These are phyloP conservation scores for Sorex araneus DNA, from an alignment of 2,113 vertebrate genomes.

Conservation along the genomic window DNA sequence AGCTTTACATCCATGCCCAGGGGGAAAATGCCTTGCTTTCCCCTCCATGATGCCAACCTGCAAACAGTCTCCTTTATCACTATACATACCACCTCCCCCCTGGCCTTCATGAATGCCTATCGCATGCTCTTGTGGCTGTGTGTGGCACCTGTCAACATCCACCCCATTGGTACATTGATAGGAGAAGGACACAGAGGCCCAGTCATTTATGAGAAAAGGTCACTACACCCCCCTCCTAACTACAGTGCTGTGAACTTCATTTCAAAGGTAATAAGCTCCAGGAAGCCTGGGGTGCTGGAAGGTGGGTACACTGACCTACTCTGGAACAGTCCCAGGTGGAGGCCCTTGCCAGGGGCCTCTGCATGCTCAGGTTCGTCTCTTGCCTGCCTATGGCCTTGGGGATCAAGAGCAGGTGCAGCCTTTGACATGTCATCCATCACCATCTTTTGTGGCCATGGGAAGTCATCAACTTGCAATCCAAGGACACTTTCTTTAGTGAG, in stretches of 20 bases:
- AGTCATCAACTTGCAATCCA: background rate
- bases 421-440: accelerated
- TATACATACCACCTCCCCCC: background rate
- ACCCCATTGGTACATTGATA: accelerated
- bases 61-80: background rate
- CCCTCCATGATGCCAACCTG: background rate
- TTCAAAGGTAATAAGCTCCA: background rate
- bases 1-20: background rate
- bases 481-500: background rate
- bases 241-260: too few relatives aligned
- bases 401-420: background rate
- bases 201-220: background rate
- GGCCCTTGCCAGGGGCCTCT: background rate
- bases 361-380: background rate
- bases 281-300: background rate
- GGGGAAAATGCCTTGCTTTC: background rate
- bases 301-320: accelerated
- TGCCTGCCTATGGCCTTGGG: background rate
- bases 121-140: background rate
- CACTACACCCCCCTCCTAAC: too few relatives aligned
- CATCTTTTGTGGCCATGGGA: background rate
- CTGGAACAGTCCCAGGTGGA: background rate
- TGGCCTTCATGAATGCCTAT: background rate
- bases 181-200: background rate
- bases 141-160: background rate